Percentiles rank a stretch among this genome's conserved stretches.
Conservation (phyloP, 2,888 invertebrate genomes). For the Aleiodes testaceus region DNA sequence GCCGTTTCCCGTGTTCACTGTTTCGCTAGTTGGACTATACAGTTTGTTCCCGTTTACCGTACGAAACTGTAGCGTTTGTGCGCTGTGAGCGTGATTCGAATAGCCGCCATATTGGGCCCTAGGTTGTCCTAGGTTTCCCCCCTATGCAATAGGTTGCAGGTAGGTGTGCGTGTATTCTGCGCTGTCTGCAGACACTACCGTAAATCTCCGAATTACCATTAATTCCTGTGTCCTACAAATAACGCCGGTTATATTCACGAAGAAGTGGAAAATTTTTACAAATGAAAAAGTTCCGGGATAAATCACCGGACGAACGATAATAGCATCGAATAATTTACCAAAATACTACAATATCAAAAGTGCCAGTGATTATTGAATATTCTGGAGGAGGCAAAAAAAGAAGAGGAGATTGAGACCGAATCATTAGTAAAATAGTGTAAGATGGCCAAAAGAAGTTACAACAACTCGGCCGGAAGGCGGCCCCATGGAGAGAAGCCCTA, state of each 20-base stretch:
- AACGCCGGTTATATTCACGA: conserved; percentile 19
- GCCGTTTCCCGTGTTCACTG: too few relatives aligned
- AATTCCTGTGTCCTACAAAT: neutral
- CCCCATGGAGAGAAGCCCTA: conserved; percentile 71
- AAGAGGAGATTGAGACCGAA: neutral
- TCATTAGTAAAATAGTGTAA: conserved; percentile 40
- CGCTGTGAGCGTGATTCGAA: too few relatives aligned
- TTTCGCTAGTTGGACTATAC: too few relatives aligned
- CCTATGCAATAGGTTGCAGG: conserved; percentile 6
- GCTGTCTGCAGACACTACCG: conserved; percentile 6
- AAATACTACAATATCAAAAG: conserved; percentile 3
- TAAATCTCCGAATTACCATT: conserved; percentile 2
- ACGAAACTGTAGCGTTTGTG: too few relatives aligned
- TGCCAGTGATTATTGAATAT: conserved; percentile 7
- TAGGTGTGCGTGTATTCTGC: conserved; percentile 19
- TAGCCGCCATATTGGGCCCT: conserved; percentile 28
- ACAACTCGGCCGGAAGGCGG: conserved; percentile 67
- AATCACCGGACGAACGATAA: neutral
- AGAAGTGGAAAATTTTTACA: neutral
- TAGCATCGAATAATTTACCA: neutral
- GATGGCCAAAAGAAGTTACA: conserved; percentile 70
- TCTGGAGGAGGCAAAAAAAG: neutral
- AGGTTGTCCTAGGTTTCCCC: conserved; percentile 28
- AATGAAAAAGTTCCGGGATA: neutral
- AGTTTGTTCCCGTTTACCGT: too few relatives aligned